phyloP scores from a whole-genome alignment of 2,113 vertebrate species.

The Acrocephalus arundinaceus region DNA sequence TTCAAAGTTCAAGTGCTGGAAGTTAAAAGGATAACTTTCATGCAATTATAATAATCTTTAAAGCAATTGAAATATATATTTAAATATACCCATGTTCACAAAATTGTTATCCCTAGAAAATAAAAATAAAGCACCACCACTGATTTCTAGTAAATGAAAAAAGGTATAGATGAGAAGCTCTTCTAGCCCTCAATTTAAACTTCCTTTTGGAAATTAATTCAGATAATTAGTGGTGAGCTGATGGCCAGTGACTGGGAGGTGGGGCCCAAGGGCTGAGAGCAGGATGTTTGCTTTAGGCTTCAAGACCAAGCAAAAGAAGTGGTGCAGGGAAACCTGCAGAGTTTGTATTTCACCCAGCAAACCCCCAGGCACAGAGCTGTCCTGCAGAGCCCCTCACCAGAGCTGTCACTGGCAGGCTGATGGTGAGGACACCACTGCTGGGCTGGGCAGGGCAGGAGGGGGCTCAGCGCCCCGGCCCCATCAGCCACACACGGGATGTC shows the following conservation, averaged over 20 bases:
- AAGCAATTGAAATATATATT: neutral
- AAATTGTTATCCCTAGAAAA: neutral
- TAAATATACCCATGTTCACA: neutral
- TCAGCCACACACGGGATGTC: accelerated
- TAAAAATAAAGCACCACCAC: neutral
- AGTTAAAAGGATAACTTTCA: neutral
- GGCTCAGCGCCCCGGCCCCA: accelerated
- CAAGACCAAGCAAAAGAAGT: neutral
- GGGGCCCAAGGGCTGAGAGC: neutral
- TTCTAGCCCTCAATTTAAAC: neutral
- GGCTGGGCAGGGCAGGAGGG: neutral
- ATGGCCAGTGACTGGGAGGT: neutral
- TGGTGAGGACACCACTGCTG: accelerated
- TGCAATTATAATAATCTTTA: neutral
- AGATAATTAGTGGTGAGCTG: neutral
- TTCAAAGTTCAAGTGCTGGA: neutral
- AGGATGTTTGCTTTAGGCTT: neutral
- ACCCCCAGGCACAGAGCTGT: neutral
- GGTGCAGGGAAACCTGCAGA: accelerated
- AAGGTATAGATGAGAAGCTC: neutral
- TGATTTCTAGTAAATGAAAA: neutral
- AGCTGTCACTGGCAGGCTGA: neutral
- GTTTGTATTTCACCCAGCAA: neutral
- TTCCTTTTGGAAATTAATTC: neutral
- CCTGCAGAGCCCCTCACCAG: neutral